phyloP scores from a whole-genome alignment of 2,113 vertebrate species.

The Microtus richardsoni region DNA sequence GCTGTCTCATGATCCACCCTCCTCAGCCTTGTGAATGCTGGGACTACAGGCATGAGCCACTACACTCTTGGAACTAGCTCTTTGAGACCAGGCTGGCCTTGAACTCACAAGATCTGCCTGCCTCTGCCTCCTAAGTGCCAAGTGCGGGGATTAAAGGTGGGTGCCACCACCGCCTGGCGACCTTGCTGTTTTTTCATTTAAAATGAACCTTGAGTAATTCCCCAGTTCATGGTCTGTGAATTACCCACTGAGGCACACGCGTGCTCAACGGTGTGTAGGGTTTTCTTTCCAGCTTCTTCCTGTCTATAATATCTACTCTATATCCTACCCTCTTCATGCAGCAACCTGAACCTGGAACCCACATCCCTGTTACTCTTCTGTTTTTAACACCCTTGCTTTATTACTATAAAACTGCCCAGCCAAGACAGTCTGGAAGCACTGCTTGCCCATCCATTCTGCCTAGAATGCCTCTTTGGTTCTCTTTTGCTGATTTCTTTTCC shows the following conservation, averaged over 20 bases:
- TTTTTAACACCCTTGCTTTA: not conserved
- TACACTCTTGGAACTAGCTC: not conserved
- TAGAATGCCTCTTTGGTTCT: not conserved
- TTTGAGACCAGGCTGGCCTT: too few species aligned
- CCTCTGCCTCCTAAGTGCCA: too few species aligned
- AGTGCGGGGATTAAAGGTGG: too few species aligned
- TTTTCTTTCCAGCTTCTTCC: not conserved
- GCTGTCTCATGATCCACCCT: not conserved
- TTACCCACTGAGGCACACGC: not conserved
- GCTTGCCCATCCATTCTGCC: not conserved
- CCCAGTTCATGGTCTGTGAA: conserved; percentile 12
- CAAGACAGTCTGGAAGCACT: not conserved
- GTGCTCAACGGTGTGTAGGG: not conserved
- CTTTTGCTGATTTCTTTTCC: not conserved
- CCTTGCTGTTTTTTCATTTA: not conserved
- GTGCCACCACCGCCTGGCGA: too few species aligned
- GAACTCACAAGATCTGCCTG: too few species aligned
- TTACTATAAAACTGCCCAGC: not conserved
- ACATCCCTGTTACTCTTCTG: not conserved
- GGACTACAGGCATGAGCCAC: not conserved
- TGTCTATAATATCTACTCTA: not conserved
- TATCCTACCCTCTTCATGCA: not conserved
- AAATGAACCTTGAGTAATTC: not conserved
- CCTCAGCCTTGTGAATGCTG: not conserved
- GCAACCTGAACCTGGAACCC: not conserved